phyloP scores from a whole-genome alignment of 92 coral and sea anemone genomes.

The Virgularia gustaviana region DNA sequence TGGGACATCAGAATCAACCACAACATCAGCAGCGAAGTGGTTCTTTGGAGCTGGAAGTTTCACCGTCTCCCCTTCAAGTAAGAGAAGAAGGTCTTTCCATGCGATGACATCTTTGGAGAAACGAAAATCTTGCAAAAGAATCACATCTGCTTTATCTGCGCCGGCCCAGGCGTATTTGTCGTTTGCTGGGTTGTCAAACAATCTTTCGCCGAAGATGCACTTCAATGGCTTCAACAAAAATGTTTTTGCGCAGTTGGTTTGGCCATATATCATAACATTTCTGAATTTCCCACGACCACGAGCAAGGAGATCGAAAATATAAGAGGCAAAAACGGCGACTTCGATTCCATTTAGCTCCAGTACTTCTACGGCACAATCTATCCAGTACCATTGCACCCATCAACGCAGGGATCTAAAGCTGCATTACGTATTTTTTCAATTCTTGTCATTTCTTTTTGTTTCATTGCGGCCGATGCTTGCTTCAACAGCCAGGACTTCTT shows the following conservation, averaged over 20 bases:
- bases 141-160: constrained; percentile 15
- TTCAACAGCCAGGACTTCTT: neutral
- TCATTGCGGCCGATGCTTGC: neutral
- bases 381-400: constrained; percentile 9
- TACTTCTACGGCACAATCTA: constrained; percentile 2
- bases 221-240: constrained; percentile 2
- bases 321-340: constrained; percentile 4
- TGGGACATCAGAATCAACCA: neutral
- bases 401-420: neutral
- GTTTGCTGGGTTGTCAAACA: constrained; percentile 17
- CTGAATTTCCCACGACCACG: constrained; percentile 8
- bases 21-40: too few species aligned
- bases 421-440: neutral
- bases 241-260: neutral
- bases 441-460: neutral
- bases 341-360: constrained; percentile 5
- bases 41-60: too few species aligned
- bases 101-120: constrained; percentile 6
- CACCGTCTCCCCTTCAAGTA: neutral
- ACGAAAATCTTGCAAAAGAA: constrained; percentile 8
- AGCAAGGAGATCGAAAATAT: neutral
- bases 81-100: constrained; percentile 3
- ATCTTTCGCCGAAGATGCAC: constrained; percentile 4
- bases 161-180: too few species aligned
- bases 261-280: neutral